Base-by-base conservation (phyloP, 2,888 invertebrate species). In the Mamestra brassicae region DNA sequence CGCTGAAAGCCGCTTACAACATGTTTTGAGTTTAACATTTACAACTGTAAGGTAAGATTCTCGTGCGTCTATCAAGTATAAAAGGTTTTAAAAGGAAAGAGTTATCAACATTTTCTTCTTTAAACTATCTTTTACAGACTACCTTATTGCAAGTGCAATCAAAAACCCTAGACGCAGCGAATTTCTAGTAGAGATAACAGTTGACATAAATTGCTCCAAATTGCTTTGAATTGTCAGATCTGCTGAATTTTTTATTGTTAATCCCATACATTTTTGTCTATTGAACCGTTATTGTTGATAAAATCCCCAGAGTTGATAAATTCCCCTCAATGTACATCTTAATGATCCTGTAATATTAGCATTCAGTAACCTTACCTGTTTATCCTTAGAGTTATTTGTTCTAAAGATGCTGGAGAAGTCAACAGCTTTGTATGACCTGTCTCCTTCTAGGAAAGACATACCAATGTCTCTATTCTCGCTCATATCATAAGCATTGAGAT, bases 321-420 rank as follows among this genome's bases (percentile, higher is more conserved):
- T n/a, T n/a, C n/a, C n/a, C n/a, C n/a, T n/a, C n/a, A n/a, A n/a
- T n/a, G 26, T 26, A 26, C 26, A 26, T 26, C 26, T 26, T 26
- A 26, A 26, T 17, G 17, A 17, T 52, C 2, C 34, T 15, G 13
- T 6, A 6, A 36, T 0, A 58, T 36, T 34, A 6, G 15, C 34
- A 45, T 6, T 36, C 60, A 42, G n/a, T 3, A n/a, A 17, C n/a
- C 50, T 80, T 84, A 93, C 94, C 89, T 86, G 89, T 76, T 86
- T 92, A 2, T 90, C 84, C 0, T 57, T 4, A 0, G 58, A 15
- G 67, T 86, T 85, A 55, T 91, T 84, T 0, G 87, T 83, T 66
- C 62, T 88, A 52, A 92, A 94, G 69, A 94, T 87, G 47, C 76
- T 88, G 0, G 85, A 78, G 0, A 92, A 61, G n/a, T 88, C 77